Evolutionary conservation across 1,140 invertebrate genomes (phyloP).

Genomic region (Eumeta japonica): DNA sequence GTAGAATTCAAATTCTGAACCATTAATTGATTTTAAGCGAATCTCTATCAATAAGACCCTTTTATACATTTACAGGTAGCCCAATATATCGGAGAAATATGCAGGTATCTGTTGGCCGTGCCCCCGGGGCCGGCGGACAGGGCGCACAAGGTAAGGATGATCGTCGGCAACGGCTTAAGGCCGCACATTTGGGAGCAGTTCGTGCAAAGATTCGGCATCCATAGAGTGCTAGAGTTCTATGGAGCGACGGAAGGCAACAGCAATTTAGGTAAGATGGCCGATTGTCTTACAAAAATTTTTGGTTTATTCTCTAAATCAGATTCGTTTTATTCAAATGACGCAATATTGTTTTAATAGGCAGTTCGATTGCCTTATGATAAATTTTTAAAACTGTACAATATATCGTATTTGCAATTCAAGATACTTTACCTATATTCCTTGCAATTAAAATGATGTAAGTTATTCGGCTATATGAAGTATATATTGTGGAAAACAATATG

Average conservation of each 20-base stretch:
- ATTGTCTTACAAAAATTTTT: conserved; percentile 4
- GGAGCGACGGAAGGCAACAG: conserved; percentile 95
- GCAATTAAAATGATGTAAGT: conserved; percentile 3
- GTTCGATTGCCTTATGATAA: too few relatives aligned
- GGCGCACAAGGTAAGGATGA: conserved; percentile 76
- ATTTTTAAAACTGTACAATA: too few relatives aligned
- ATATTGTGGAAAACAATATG: too few relatives aligned
- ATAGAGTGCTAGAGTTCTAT: conserved; percentile 87
- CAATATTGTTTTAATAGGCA: too few relatives aligned
- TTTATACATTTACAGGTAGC: conserved; percentile 63
- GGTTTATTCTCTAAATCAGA: conserved; percentile 5
- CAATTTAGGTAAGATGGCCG: conserved; percentile 80
- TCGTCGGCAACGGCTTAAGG: conserved; percentile 92
- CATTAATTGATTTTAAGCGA: too few relatives aligned
- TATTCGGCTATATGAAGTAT: too few relatives aligned
- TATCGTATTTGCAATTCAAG: too few relatives aligned
- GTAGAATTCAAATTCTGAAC: too few relatives aligned
- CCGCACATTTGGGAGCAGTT: conserved; percentile 92
- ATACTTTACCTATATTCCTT: too few relatives aligned
- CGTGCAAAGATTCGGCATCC: conserved; percentile 77
- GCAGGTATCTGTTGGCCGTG: conserved; percentile 85
- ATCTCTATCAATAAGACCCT: too few relatives aligned
- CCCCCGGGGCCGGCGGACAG: conserved; percentile 68
- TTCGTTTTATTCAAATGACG: too few relatives aligned
- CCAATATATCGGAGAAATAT: conserved; percentile 98